A percentile compares a stretch with the other conserved stretches of the same genome.
Evolutionary conservation across 1,140 invertebrate genomes (phyloP).

Genomic region (Sarcophaga bullata): DNA sequence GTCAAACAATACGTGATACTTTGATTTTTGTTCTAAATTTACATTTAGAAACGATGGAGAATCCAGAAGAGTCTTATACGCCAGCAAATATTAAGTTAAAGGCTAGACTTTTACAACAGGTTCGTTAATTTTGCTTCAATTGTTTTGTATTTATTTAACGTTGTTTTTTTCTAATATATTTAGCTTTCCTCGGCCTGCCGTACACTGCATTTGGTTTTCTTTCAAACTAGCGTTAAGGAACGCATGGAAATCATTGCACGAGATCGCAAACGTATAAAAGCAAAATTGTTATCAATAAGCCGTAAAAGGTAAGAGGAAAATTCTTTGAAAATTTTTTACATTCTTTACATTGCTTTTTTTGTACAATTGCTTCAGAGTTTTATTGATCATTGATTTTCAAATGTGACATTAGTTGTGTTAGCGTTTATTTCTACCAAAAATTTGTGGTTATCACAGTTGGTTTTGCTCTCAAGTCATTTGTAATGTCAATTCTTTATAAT

Average conservation of each 20-base stretch:
- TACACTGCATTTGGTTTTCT: slow-evolving; percentile 72
- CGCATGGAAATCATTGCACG: slow-evolving; percentile 70
- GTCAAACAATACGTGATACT: slow-evolving; percentile 85
- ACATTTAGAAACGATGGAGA: slow-evolving; percentile 74
- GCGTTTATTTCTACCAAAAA: too few relatives aligned
- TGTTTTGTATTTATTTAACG: neutral
- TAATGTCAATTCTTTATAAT: too few relatives aligned
- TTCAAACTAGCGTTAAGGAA: slow-evolving; percentile 67
- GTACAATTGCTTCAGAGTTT: too few relatives aligned
- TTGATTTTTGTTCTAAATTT: slow-evolving; percentile 79
- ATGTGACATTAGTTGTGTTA: too few relatives aligned
- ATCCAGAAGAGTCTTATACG: slow-evolving; percentile 67
- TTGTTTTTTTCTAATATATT: slow-evolving; percentile 34
- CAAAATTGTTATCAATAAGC: slow-evolving; percentile 50
- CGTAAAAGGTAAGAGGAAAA: slow-evolving; percentile 46
- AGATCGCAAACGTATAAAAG: slow-evolving; percentile 64
- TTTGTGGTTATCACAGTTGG: too few relatives aligned
- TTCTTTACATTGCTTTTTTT: neutral
- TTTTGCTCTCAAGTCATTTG: too few relatives aligned
- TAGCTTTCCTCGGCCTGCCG: slow-evolving; percentile 74
- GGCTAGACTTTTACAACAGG: slow-evolving; percentile 72
- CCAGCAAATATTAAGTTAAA: slow-evolving; percentile 74
- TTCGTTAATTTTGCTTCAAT: slow-evolving; percentile 50
- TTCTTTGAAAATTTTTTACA: neutral
- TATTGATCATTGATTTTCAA: too few relatives aligned